Conservation (phyloP, 1,140 invertebrate species). For the Frieseomelitta varia region DNA sequence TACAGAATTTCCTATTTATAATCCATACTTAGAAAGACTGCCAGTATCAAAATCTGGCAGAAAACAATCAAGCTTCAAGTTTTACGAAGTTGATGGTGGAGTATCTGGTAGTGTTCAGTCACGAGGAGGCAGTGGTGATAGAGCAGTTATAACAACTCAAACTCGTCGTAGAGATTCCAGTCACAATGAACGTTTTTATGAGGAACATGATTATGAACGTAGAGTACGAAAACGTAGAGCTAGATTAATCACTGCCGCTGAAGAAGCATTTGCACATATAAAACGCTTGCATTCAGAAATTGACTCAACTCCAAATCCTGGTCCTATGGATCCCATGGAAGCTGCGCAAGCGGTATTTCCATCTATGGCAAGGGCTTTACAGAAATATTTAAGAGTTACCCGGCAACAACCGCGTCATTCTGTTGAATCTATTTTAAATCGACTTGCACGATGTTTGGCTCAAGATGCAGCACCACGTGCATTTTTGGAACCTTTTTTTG, state of each 20-base stretch:
- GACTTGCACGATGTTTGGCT: conserved; percentile 94
- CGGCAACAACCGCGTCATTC: conserved; percentile 97
- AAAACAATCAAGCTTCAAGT: conserved; percentile 94
- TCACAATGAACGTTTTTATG: conserved; percentile 98
- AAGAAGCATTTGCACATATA: conserved; percentile 98
- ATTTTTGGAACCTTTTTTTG: conserved; percentile 95
- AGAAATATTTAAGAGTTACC: conserved; percentile 97
- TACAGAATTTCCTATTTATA: conserved; percentile 97
- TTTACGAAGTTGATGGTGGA: conserved; percentile 96
- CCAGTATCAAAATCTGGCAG: conserved; percentile 92
- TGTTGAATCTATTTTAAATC: conserved; percentile 93
- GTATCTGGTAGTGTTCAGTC: conserved; percentile 88
- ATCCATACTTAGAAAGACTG: conserved; percentile 96
- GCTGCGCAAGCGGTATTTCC: conserved; percentile 98
- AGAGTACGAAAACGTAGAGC: conserved; percentile 95
- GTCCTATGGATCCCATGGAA: conserved; percentile 95
- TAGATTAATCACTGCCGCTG: conserved; percentile 94
- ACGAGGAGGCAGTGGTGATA: conserved; percentile 84
- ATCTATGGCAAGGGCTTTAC: conserved; percentile 95
- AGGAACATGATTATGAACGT: conserved; percentile 98
- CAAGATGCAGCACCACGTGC: conserved; percentile 96
- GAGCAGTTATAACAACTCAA: conserved; percentile 87
- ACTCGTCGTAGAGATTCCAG: conserved; percentile 91
- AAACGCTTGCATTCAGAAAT: conserved; percentile 89
- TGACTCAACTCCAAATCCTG: conserved; percentile 79